Conservation (phyloP, 2,797 vertebrate genomes). For the Knipowitschia caucasica region DNA sequence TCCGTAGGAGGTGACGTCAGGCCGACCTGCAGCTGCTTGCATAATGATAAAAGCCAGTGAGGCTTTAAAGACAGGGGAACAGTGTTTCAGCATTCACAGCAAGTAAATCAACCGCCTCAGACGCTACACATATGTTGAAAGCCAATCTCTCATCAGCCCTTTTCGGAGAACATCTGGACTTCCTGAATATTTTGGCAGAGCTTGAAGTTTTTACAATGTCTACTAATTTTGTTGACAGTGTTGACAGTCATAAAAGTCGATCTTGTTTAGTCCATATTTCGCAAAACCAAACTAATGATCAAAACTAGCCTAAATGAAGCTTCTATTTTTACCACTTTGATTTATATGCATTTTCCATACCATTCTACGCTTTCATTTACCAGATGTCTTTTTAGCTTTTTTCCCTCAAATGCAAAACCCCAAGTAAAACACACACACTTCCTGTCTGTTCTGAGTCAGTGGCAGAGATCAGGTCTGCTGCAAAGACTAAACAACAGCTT, state of each 20-base stretch:
- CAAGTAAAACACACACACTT: constrained; percentile 38
- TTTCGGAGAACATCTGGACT: constrained; percentile 60
- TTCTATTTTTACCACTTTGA: constrained; percentile 4
- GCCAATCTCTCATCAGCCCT: constrained; percentile 58
- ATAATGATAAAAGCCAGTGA: constrained; percentile 52
- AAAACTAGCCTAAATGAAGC: not conserved
- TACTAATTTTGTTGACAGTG: constrained; percentile 40
- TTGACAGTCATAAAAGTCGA: constrained; percentile 48
- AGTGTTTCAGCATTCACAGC: constrained; percentile 63
- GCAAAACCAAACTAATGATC: constrained; percentile 11
- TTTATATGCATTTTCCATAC: not conserved
- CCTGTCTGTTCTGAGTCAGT: constrained; percentile 83
- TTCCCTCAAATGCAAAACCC: constrained; percentile 12
- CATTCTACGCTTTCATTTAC: not conserved
- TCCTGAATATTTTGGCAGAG: constrained; percentile 46
- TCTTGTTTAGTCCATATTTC: constrained; percentile 23
- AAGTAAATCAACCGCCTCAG: constrained; percentile 55
- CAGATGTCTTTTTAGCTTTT: constrained; percentile 11
- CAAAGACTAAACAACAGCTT: constrained; percentile 96
- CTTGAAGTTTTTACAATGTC: constrained; percentile 36
- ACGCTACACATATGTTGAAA: constrained; percentile 59
- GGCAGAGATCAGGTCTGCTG: constrained; percentile 86
- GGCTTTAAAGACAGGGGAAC: constrained; percentile 47
- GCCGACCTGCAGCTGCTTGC: constrained; percentile 60
- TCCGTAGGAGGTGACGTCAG: constrained; percentile 54